Base-by-base conservation (phyloP, 1,140 invertebrate species). In the Trichoplusia ni region DNA sequence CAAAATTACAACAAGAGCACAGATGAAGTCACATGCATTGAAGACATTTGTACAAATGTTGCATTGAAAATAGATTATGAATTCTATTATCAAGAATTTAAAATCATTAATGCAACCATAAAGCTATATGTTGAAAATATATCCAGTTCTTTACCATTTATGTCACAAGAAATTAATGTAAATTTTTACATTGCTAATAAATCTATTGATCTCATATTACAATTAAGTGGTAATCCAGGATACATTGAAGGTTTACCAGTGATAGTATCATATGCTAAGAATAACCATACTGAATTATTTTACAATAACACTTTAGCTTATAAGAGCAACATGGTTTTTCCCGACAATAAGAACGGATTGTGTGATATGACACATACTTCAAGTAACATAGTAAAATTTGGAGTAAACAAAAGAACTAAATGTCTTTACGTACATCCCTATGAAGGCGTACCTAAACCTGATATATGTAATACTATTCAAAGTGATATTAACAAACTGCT, bases 211-310 rank as follows among this genome's bases (percentile, higher is more conserved):
- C 62, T 74, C 6, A 58, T 84, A 8, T 40, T 85, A 6, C 35
- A 73, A 51, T 74, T 81, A 3, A 90, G 87, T 69, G 87, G 87
- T 2, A 87, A 74, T 67, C 80, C 79, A 7, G 84, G 87, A 9
- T 90, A 90, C 49, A 59, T 79, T 2, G 31, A 23, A 33, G 75
- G 77, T 11, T 56, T 77, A n/a, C 81, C 82, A 0, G 35, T 90
- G 4, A 81, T 90, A 7, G 59, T 53, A 23, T 87, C 87, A 35
- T 73, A 35, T 42, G 63, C 40, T 8, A 68, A 73, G 54, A 66
- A 33, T 21, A 88, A 90, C 65, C 71, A 82, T 35, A 79, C 82
- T n/a, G 35, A 77, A 3, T 53, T 75, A 11, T 90, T 85, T 68
- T 90, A 72, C 27, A 82, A 87, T 29, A 54, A 37, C 11, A 75